Base-by-base conservation (phyloP, 2,888 invertebrate species). In the Drosophila infuscata region DNA sequence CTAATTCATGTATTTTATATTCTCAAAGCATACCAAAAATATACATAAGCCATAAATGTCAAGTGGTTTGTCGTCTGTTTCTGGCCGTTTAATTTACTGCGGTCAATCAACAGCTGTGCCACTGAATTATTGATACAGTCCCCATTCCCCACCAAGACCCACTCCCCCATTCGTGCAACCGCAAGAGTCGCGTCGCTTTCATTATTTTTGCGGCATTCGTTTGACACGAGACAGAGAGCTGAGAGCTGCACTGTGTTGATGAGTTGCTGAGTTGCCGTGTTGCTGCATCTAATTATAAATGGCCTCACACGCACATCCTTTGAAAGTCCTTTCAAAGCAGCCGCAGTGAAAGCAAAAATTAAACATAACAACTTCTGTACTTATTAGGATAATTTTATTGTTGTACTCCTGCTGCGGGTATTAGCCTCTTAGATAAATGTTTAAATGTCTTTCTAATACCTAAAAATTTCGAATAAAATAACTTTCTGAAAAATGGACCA, bases 171-270 rank as follows among this genome's bases (percentile, higher is more conserved):
- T 12, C 9, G 17, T 38, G 60, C 60, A 73, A 83, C 81, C 83
- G 49, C 89, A 84, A 60, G 56, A 58, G 52, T 74, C 65, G 65
- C 68, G 67, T 72, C 53, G 65, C 66, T 65, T 76, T 72, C 60
- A 70, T 74, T 64, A 76, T 84, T 70, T 74, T 79, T 71, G 80
- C 73, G 70, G 81, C 71, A 68, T 64, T 80, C 73, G 80, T 80
- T 72, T 78, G 74, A 75, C 70, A 73, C 65, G 63, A 57, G 60
- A 61, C 57, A 61, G 33, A 17, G 66, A 7, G 60, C 61, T 54
- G 51, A 53, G 52, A 81, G 3, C 66, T 60, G 17, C 29, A 15
- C 8, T 9, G 41, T 41, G 25, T 41, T 41, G 30, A 30, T 15
- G 46, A 25, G 20, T 25, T 25, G 25, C 25, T 2, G 25, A 25